Evolutionary conservation across 2,113 vertebrate genomes (phyloP), one percentile per base, ranked within the genome.

Genomic region (Eudyptes chrysolophus): DNA sequence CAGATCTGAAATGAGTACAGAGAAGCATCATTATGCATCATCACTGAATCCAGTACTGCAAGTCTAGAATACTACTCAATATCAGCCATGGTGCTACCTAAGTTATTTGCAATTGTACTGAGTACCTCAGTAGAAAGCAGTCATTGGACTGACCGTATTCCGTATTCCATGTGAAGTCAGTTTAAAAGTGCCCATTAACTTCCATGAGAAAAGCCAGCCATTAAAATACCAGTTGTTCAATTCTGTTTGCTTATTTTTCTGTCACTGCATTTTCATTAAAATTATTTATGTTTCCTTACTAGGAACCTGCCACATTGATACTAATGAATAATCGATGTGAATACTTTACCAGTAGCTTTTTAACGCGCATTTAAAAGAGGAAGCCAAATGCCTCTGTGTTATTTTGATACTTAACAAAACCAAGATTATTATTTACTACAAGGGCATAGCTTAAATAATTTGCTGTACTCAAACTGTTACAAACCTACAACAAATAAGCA

Each of bases 221-320:
- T 93, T 96, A 65, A 92, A 97, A 97, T 81, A 49, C 18, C 78
- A 87, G 58, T 25, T 85, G 51, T 51, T 92, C 90, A 46, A 66
- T 92, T 92, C 74, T 92, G 52, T 87, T 96, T 96, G 40, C 57
- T 96, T 91, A 60, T 96, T 96, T 94, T 97, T 95, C 58, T 96
- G 80, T 81, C 58, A 42, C 66, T 89, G 12, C 26, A 62, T 90
- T 98, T 97, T 81, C 58, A 92, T 42, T 52, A 83, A 72, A 88
- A 94, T 54, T 62, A 84, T 74, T 93, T 93, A 3, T 80, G 61
- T 95, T 96, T 78, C 64, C 24, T 92, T 91, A 34, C 64, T 72
- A 92, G 78, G 57, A 94, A 87, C 61, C 62, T 81, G 84, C 62
- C 64, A 91, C 46, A 64, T 68, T 78, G 72, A 89, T 48, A 51